Conservation (phyloP, 2,113 vertebrate genomes). For the Struthidea cinerea region DNA sequence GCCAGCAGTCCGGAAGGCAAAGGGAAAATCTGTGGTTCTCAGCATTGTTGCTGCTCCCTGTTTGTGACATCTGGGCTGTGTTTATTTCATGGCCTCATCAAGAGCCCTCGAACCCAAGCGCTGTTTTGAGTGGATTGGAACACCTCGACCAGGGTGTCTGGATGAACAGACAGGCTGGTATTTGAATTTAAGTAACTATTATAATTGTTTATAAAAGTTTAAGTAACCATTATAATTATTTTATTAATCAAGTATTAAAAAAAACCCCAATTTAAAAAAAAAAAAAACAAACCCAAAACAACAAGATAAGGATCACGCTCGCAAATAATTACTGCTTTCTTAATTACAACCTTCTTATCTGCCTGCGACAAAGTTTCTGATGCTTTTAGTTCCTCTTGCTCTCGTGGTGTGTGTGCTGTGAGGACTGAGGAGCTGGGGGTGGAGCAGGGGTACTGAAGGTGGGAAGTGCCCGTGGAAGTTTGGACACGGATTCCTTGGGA, state of each 20-base stretch:
- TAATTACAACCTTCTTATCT: neutral
- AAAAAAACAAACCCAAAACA: rapidly evolving
- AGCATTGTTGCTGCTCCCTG: neutral
- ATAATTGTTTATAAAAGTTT: neutral
- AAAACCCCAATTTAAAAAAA: no score
- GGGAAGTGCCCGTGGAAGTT: neutral
- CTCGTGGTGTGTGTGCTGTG: rapidly evolving
- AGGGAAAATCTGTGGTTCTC: neutral
- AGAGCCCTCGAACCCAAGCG: neutral
- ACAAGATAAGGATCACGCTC: neutral
- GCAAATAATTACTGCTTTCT: neutral
- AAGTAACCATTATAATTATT: neutral
- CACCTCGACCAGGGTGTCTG: neutral
- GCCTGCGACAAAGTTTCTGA: neutral
- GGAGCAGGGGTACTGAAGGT: rapidly evolving
- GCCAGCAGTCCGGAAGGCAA: rapidly evolving
- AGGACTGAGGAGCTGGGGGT: neutral
- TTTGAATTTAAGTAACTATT: neutral
- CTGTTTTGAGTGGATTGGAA: neutral
- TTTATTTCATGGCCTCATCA: neutral
- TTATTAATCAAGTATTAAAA: neutral
- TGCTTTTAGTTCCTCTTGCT: neutral
- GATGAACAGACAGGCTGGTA: neutral
- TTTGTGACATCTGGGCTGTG: neutral
- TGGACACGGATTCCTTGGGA: rapidly evolving